Percentiles rank a stretch among this genome's conserved stretches.
Evolutionary conservation across 1,140 invertebrate species (phyloP).

Genomic region (Cyphomyrmex costatus): DNA sequence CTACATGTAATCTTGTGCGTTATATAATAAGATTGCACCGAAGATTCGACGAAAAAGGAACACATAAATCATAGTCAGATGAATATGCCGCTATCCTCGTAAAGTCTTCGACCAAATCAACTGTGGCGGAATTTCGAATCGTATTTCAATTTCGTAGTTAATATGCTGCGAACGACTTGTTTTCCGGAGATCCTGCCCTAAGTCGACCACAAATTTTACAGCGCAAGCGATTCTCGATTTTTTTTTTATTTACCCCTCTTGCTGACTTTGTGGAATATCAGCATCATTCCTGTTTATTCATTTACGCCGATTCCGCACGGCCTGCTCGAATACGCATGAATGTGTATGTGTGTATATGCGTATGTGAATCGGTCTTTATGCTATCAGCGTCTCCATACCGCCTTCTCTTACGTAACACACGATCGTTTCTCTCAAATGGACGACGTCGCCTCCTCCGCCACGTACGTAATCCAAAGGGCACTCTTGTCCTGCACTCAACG

Average conservation of each 20-base stretch:
- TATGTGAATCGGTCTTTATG: slow-evolving; percentile 65
- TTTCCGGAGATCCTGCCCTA: background rate
- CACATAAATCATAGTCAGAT: background rate
- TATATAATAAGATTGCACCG: slow-evolving; percentile 8
- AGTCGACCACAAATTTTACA: background rate
- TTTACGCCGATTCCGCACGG: slow-evolving; percentile 57
- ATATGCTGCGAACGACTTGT: background rate
- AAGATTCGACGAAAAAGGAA: background rate
- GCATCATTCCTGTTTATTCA: slow-evolving; percentile 63
- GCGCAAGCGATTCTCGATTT: background rate
- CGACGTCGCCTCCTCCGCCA: slow-evolving; percentile 35
- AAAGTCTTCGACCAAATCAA: background rate
- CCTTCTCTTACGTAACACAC: slow-evolving; percentile 70
- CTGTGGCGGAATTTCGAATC: background rate
- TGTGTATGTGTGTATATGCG: background rate
- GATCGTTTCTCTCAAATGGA: slow-evolving; percentile 68
- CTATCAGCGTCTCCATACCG: slow-evolving; percentile 56
- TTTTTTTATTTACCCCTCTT: background rate
- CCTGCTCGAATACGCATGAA: background rate
- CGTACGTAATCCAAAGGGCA: slow-evolving; percentile 63
- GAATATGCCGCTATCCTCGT: background rate
- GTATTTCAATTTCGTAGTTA: background rate
- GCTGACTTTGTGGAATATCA: slow-evolving; percentile 40
- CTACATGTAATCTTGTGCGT: background rate
- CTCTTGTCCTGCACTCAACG: slow-evolving; percentile 56